Conservation (phyloP, 2,113 vertebrate species). For the Eublepharis macularius region DNA sequence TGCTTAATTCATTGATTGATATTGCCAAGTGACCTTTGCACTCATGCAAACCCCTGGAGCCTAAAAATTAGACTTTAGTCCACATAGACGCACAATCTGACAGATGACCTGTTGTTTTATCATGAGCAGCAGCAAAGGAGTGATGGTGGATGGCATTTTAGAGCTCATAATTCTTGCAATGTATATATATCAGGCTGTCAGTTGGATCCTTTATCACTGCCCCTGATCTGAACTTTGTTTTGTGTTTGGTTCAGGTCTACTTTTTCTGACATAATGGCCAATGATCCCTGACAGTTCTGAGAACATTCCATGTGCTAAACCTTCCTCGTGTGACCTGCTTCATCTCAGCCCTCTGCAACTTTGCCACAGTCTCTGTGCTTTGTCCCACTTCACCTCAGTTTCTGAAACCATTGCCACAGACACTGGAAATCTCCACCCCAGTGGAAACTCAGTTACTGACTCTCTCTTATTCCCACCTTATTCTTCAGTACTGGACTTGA, state of each 20-base stretch:
- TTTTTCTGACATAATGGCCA: not conserved
- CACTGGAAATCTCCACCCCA: not conserved
- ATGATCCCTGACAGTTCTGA: not conserved
- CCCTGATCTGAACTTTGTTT: constrained; percentile 57
- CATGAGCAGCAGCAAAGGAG: constrained; percentile 37
- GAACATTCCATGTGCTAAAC: not conserved
- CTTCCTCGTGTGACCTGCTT: not conserved
- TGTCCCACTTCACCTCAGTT: not conserved
- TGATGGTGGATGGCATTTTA: constrained; percentile 53
- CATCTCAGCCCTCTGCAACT: not conserved
- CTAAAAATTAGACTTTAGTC: constrained; percentile 57
- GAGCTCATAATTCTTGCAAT: constrained; percentile 56
- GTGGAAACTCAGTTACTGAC: not conserved
- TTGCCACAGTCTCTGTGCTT: not conserved
- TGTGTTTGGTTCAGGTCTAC: constrained; percentile 49
- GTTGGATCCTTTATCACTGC: constrained; percentile 33
- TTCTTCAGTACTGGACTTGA: not conserved
- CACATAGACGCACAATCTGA: constrained; percentile 43
- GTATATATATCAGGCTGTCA: constrained; percentile 52
- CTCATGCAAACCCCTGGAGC: constrained; percentile 46
- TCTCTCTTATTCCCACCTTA: not conserved
- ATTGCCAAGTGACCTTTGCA: constrained; percentile 56
- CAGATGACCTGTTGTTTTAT: constrained; percentile 62
- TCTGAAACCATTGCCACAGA: not conserved
- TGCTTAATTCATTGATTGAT: constrained; percentile 2